A percentile compares a stretch with the other conserved stretches of the same genome.
Conservation (phyloP, 53 echinoderm and acorn worm species). For the Mesocentrotus franciscanus region DNA sequence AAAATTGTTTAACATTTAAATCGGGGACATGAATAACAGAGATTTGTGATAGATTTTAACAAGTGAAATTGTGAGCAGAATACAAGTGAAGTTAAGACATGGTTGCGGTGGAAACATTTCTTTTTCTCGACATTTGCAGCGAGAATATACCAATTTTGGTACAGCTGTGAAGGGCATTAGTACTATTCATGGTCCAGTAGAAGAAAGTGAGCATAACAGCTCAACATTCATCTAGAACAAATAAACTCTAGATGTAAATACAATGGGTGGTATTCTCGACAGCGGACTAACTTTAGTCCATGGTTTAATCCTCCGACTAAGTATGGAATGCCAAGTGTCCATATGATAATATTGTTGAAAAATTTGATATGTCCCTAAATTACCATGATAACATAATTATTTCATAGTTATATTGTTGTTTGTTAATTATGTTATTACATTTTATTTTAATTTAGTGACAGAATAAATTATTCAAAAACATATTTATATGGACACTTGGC, state of each 20-base stretch:
- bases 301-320: no score
- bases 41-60: not conserved
- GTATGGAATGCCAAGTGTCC: no score
- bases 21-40: not conserved
- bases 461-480: no score
- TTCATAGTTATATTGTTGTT: no score
- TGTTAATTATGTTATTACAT: no score
- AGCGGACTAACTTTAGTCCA: no score
- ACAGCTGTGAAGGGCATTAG: slow-evolving; percentile 35
- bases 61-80: not conserved
- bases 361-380: no score
- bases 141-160: not conserved
- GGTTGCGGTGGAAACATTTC: not conserved
- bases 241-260: not conserved
- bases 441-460: no score
- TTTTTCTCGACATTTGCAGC: not conserved
- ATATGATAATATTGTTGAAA: no score
- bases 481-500: no score
- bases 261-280: no score
- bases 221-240: not conserved
- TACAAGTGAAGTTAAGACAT: not conserved
- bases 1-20: not conserved
- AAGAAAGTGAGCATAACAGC: not conserved
- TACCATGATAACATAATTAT: no score
- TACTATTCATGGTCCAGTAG: not conserved